Base-by-base conservation (phyloP, 2,797 vertebrate species). In the Chrysocyon brachyurus region DNA sequence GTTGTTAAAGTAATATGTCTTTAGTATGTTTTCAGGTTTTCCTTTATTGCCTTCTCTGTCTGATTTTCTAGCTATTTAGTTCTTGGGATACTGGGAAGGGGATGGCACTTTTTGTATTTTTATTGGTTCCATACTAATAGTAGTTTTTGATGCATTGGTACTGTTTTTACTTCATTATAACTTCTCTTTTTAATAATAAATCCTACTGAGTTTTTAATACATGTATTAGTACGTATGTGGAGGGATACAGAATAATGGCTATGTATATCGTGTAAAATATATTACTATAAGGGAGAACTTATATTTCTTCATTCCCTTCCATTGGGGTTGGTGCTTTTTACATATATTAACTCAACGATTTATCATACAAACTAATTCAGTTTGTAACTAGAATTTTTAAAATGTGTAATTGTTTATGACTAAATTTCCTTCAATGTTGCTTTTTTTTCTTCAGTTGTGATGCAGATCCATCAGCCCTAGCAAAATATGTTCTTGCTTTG, bases 401-500 rank as follows among this genome's bases (percentile, higher is more conserved):
- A 70, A 19, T 81, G 3, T 89, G 21, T 12, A 94, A 0, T 59
- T 96, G 56, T 84, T 96, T 79, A 61, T 95, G 64, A 3, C 59
- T 94, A 91, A 84, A 83, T 86, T 96, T 96, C 22, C 66, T 79
- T 97, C 14, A 96, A 33, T 21, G 7, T 77, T 92, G 28, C 0
- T 79, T 10, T 72, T 94, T 94, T 96, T 96, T 92, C 98, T 98
- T 31, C 97, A 99, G 99, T 97, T 99, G 99, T 99, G 99, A 99
- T 98, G 99, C 99, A 85, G 99, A 99, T 98, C 99, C 99, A 8
- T 99, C 99, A 98, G 99, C 99, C 54, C 99, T 99, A 49, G 99
- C 99, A 88, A 99, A 99, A 98, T 99, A 99, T 98, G 99, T 99
- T 97, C 99, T 99, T 98, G 99, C 99, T 96, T 99, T 99, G 98